A percentile compares a stretch with the other conserved stretches of the same genome.
Evolutionary conservation across 1,140 invertebrate species (phyloP).

Genomic region (Neuroterus valhalla): DNA sequence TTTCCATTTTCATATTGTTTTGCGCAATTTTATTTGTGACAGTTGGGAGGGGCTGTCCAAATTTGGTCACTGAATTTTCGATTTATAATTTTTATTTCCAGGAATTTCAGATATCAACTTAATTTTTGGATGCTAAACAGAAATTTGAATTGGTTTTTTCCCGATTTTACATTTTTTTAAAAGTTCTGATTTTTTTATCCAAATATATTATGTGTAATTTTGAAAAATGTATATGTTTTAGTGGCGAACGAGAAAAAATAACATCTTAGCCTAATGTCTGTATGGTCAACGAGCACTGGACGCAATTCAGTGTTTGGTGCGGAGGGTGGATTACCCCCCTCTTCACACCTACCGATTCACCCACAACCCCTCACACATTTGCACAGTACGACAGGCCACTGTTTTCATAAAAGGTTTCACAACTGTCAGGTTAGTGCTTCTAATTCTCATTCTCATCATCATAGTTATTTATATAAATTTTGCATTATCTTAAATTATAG

Average conservation of each 20-base stretch:
- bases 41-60: too few species aligned
- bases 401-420: slow-evolving; percentile 69
- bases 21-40: too few species aligned
- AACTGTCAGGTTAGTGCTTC: slow-evolving; percentile 68
- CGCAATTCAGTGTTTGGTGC: slow-evolving; percentile 71
- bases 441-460: neutral
- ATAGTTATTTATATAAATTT: neutral
- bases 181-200: too few species aligned
- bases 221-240: slow-evolving; percentile 35
- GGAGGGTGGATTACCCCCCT: slow-evolving; percentile 61
- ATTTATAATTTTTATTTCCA: too few species aligned
- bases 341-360: slow-evolving; percentile 64
- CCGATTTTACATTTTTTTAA: too few species aligned
- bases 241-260: slow-evolving; percentile 43
- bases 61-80: too few species aligned
- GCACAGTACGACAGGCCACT: slow-evolving; percentile 67
- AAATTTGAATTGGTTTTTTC: too few species aligned
- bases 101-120: too few species aligned
- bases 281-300: slow-evolving; percentile 74
- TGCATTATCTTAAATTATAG: too few species aligned
- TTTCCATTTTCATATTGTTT: too few species aligned
- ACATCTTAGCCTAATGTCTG: slow-evolving; percentile 69
- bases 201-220: too few species aligned
- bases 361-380: slow-evolving; percentile 64
- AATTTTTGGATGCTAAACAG: too few species aligned